These are phyloP conservation scores for Zaprionus nigranus DNA, from an alignment of 1,140 invertebrate genomes.

Conservation along the genomic window DNA sequence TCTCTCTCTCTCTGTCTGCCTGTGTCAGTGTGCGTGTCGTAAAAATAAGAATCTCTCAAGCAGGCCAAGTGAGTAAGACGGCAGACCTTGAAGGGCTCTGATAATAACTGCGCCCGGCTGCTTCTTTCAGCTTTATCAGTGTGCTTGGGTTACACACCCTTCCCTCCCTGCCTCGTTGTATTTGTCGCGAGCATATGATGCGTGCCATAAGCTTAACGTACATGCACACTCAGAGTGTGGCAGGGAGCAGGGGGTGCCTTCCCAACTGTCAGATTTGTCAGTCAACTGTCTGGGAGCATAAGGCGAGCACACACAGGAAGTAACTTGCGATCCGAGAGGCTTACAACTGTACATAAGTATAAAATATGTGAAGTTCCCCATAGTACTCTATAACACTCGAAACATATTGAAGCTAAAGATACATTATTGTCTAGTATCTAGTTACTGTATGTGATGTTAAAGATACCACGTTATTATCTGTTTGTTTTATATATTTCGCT, in stretches of 20 bases:
- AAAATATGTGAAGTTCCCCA: conserved; percentile 14
- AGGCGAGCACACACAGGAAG: conserved; percentile 38
- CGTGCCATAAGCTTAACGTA: conserved; percentile 41
- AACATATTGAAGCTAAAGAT: not conserved
- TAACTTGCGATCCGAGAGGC: conserved; percentile 24
- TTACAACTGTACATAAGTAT: conserved; percentile 19
- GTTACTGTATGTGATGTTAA: too few relatives aligned
- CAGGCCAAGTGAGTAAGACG: conserved; percentile 43
- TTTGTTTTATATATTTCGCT: not conserved
- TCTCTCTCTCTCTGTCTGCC: not conserved
- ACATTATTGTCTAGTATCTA: too few relatives aligned
- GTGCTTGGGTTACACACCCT: conserved; percentile 1
- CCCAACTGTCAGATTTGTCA: conserved; percentile 52
- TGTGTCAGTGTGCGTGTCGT: conserved; percentile 52
- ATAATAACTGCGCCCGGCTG: conserved; percentile 63
- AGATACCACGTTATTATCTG: not conserved
- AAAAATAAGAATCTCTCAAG: conserved; percentile 71
- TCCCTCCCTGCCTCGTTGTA: not conserved
- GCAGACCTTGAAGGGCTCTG: conserved; percentile 76
- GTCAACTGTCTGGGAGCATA: conserved; percentile 47
- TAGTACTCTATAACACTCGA: not conserved
- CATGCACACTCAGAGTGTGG: not conserved
- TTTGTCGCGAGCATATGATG: conserved; percentile 46
- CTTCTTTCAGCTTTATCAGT: conserved; percentile 27
- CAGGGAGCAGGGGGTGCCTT: not conserved